Evolutionary conservation across 2,888 invertebrate genomes (phyloP).

Genomic region (Pinctada fucata): DNA sequence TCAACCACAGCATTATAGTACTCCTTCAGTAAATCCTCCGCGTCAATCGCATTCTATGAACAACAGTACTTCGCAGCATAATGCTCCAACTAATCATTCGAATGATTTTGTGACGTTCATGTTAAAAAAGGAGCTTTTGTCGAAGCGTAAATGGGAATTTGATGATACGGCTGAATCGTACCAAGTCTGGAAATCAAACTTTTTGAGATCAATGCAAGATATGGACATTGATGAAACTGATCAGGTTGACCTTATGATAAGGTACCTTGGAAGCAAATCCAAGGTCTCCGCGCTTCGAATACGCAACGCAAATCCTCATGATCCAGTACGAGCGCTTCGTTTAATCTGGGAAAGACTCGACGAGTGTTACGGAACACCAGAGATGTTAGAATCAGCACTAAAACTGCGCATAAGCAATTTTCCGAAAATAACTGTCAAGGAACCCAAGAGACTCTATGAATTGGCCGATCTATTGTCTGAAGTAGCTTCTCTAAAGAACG

Average conservation of each 20-base stretch:
- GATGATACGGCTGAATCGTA: background rate
- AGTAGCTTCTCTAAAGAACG: no score
- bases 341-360: background rate
- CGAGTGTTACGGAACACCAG: background rate
- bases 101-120: background rate
- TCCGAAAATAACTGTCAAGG: background rate
- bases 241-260: conserved; percentile 16
- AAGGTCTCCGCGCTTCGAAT: background rate
- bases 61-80: background rate
- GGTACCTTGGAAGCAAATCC: background rate
- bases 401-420: background rate
- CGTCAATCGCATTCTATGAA: background rate
- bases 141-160: background rate
- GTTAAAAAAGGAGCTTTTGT: no score
- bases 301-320: background rate
- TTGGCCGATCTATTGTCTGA: no score
- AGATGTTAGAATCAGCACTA: background rate
- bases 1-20: background rate
- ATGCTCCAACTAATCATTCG: background rate
- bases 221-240: conserved; percentile 13
- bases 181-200: background rate
- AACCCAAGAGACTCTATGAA: background rate
- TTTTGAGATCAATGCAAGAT: conserved; percentile 15
- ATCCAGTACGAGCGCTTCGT: background rate
- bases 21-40: no score